These are phyloP conservation scores for Colaptes auratus DNA, from an alignment of 2,113 vertebrate species.

Conservation along the genomic window DNA sequence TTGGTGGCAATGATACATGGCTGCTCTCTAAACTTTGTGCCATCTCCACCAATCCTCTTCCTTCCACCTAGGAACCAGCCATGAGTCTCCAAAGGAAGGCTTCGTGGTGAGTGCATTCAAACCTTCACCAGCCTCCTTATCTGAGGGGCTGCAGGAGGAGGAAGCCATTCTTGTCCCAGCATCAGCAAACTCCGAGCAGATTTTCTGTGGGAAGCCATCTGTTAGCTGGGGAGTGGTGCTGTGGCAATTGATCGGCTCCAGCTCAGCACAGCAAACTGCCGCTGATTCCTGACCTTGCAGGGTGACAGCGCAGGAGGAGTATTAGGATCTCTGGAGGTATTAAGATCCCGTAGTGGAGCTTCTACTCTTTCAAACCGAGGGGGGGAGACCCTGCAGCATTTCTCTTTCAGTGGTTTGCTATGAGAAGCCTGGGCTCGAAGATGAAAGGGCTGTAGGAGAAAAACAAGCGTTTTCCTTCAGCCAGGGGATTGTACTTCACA, in stretches of 20 bases:
- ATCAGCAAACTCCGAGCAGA: neutral
- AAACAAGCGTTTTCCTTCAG: neutral
- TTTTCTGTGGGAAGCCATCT: slow-evolving; percentile 69
- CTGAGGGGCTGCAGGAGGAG: neutral
- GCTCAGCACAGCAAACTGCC: neutral
- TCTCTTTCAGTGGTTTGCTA: neutral
- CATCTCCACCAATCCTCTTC: neutral
- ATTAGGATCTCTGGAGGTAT: neutral
- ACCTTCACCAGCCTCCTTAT: neutral
- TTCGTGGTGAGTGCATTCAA: neutral
- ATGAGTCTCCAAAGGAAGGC: neutral
- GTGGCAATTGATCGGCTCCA: slow-evolving; percentile 58
- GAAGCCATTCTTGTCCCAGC: slow-evolving; percentile 35
- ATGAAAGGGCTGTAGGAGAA: neutral
- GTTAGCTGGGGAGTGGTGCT: slow-evolving; percentile 37
- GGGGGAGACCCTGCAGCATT: neutral
- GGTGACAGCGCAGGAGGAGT: neutral
- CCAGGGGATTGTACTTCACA: neutral
- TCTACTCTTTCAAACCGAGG: neutral
- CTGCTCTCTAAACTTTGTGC: neutral
- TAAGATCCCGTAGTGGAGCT: neutral
- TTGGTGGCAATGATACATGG: neutral
- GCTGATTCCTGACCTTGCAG: slow-evolving; percentile 50
- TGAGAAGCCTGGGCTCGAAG: neutral
- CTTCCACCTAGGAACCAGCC: neutral